Conservation (phyloP, 2,113 vertebrate genomes). For the Haliaeetus leucogaster region DNA sequence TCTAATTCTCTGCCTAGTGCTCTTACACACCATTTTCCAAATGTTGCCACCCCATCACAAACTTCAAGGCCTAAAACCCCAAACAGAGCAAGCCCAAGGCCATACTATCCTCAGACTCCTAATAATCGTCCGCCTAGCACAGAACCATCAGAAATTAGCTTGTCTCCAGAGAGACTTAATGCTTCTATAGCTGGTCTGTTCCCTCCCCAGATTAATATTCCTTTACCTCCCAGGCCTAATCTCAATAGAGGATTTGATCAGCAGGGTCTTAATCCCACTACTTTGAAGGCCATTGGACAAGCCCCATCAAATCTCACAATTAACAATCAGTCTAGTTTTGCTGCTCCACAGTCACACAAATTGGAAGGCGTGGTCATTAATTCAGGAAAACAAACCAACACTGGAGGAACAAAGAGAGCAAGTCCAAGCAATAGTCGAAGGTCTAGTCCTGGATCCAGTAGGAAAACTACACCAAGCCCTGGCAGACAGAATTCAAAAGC, state of each 20-base stretch:
- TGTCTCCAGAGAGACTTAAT: slow-evolving; percentile 96
- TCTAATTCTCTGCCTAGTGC: slow-evolving; percentile 79
- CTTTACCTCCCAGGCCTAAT: slow-evolving; percentile 90
- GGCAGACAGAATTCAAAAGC: slow-evolving; percentile 90
- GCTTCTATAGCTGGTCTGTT: slow-evolving; percentile 98
- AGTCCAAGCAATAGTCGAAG: slow-evolving; percentile 94
- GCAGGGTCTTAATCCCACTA: slow-evolving; percentile 97
- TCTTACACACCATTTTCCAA: slow-evolving; percentile 89
- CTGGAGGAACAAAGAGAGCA: slow-evolving; percentile 85
- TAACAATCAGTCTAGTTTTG: slow-evolving; percentile 73
- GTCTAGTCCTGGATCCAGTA: slow-evolving; percentile 91
- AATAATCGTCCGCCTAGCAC: slow-evolving; percentile 97
- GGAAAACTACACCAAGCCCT: slow-evolving; percentile 92
- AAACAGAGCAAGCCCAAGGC: slow-evolving; percentile 94
- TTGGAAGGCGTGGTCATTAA: slow-evolving; percentile 78
- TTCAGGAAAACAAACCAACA: slow-evolving; percentile 84
- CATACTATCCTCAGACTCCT: slow-evolving; percentile 94
- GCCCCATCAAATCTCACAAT: slow-evolving; percentile 86
- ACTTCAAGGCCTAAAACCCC: slow-evolving; percentile 96
- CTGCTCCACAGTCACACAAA: slow-evolving; percentile 75
- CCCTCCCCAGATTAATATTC: slow-evolving; percentile 98
- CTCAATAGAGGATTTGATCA: slow-evolving; percentile 95
- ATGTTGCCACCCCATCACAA: slow-evolving; percentile 87
- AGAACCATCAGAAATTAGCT: slow-evolving; percentile 96
- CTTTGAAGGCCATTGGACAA: slow-evolving; percentile 97